These are phyloP conservation scores for Thermophis baileyi DNA, from an alignment of 2,113 vertebrate species.

Conservation along the genomic window DNA sequence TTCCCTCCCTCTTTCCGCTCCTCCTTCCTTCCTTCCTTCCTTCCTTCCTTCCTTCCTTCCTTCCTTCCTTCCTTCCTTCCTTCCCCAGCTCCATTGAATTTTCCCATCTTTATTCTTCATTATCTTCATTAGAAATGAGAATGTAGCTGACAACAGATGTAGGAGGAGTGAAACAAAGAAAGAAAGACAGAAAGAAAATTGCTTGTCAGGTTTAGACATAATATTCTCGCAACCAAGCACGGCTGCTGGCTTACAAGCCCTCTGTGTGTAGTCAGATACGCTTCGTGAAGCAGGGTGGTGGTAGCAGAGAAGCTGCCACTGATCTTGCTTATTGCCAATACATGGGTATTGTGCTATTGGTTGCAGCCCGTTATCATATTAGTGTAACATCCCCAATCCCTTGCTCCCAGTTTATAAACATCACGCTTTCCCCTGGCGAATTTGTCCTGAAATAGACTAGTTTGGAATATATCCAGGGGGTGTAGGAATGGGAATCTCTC, in stretches of 20 bases:
- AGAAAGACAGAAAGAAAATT: constrained; percentile 24
- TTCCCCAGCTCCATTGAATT: background rate
- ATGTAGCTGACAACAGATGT: constrained; percentile 9
- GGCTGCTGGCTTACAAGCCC: constrained; percentile 33
- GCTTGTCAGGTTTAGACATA: constrained; percentile 50
- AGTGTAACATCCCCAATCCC: constrained; percentile 32
- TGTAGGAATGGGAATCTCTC: constrained; percentile 52
- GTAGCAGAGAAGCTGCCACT: constrained; percentile 17
- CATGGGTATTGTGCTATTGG: background rate
- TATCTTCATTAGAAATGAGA: constrained; percentile 26
- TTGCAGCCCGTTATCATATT: background rate
- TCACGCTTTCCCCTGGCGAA: constrained; percentile 42
- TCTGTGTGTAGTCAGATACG: constrained; percentile 36
- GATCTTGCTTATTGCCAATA: constrained; percentile 32
- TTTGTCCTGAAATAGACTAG: constrained; percentile 35
- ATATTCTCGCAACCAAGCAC: constrained; percentile 22
- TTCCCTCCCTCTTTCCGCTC: background rate
- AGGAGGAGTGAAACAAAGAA: background rate
- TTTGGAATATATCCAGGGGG: constrained; percentile 51
- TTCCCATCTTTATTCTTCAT: background rate
- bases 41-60: constrained; percentile 15
- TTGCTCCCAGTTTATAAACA: constrained; percentile 31
- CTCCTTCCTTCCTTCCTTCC: constrained; percentile 27
- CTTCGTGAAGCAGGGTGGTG: constrained; percentile 8
- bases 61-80: too few species aligned